Base-by-base conservation (phyloP, 1,140 invertebrate species). In the Phymastichus coffea region DNA sequence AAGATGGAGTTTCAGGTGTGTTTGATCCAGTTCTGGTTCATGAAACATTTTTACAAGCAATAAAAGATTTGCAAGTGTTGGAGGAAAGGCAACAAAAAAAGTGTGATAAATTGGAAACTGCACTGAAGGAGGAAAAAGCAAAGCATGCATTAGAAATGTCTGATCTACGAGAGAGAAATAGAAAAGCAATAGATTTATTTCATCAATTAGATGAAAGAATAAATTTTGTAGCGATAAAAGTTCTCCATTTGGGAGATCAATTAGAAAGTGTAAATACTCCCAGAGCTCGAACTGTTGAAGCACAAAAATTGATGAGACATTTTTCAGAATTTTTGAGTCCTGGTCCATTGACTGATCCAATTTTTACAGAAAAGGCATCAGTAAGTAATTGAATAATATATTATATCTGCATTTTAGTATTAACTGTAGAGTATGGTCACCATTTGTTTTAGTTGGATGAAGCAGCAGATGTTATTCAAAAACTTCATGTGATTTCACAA, bases 381-480 rank as follows among this genome's bases (percentile, higher is more conserved):
- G 91, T 94, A 80, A 66, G 63, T n/a, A 41, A n/a, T 56, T 52
- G n/a, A 48, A 47, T 61, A 51, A 57, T 57, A 37, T 41, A 6
- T 12, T 33, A 44, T 47, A 20, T 25, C 28, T 48, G 12, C 12
- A 40, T 23, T 26, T 41, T 20, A 55, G 19, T 15, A 33, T 20
- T 22, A 44, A 4, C 8, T 22, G 22, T 44, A 8, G 6, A 44
- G 9, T 22, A 44, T 20, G 8, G 7, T 44, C 4, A 20, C 9
- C 4, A 57, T 71, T 40, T 38, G 25, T 68, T 62, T 66, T 66
- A 95, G 87, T 79, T 99, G 33, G 90, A 94, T 76, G 92, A 98
- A 81, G 94, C 96, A 35, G 97, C 97, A n/a, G 96, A 99, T 84
- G 88, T 99, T 3, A 98, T 99, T 69, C 95, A 98, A 79, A 99